Percentiles rank a stretch among this genome's conserved stretches.
Conservation (phyloP, 2,797 vertebrate species). For the Muraenolepis orangiensis region DNA sequence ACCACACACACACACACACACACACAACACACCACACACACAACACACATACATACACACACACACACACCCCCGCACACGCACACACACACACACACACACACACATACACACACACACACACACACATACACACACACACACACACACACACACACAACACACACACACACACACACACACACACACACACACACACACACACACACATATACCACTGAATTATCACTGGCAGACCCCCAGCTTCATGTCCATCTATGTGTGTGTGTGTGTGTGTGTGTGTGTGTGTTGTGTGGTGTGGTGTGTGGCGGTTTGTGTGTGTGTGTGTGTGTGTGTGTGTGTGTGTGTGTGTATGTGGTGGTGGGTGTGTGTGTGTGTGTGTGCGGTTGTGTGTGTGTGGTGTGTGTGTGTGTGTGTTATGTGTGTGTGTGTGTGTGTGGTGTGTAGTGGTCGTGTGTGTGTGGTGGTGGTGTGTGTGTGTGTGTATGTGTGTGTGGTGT, state of each 20-base stretch:
- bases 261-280: background rate
- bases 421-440: constrained; percentile 14
- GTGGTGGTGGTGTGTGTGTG: background rate
- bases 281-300: background rate
- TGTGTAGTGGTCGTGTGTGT: background rate
- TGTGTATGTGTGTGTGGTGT: constrained; percentile 6
- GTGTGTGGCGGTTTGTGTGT: constrained; percentile 11
- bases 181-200: background rate
- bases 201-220: background rate
- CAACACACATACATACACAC: constrained; percentile 32
- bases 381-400: background rate
- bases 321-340: constrained; percentile 13
- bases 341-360: constrained; percentile 12
- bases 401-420: constrained; percentile 11
- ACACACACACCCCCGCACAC: constrained; percentile 6
- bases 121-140: constrained; percentile 8
- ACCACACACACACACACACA: no score
- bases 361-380: background rate
- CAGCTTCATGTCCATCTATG: background rate
- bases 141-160: background rate
- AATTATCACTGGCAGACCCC: no score
- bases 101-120: background rate
- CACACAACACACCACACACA: no score
- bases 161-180: background rate
- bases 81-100: constrained; percentile 12